Conservation (phyloP, 2,113 vertebrate species). For the Gnathonemus echidnorhynchus region DNA sequence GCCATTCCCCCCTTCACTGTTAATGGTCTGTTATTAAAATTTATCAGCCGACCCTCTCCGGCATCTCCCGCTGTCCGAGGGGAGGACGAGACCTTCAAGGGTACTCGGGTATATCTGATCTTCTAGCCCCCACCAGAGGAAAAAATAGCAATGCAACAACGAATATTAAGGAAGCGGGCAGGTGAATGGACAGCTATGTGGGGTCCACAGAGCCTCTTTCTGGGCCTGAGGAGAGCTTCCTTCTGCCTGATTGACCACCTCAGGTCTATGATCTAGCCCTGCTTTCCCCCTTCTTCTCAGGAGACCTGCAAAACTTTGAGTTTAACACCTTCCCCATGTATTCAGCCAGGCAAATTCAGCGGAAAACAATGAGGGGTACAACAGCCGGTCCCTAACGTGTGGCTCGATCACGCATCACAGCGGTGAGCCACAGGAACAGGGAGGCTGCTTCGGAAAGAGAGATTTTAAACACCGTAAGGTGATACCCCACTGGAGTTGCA, state of each 20-base stretch:
- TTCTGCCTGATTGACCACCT: not conserved
- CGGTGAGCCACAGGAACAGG: not conserved
- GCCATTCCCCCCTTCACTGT: not conserved
- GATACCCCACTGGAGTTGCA: not conserved
- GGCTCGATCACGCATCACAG: not conserved
- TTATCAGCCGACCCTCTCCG: not conserved
- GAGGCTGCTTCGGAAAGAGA: not conserved
- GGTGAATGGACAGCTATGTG: not conserved
- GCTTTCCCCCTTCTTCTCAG: not conserved
- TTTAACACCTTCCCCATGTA: not conserved
- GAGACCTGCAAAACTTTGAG: not conserved
- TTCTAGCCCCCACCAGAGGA: not conserved
- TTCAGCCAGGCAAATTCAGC: not conserved
- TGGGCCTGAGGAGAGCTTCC: not conserved
- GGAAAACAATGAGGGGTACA: not conserved
- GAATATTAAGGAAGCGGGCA: not conserved
- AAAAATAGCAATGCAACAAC: not conserved
- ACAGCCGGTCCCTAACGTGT: not conserved
- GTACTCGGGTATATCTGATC: not conserved
- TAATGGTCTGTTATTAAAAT: constrained; percentile 12
- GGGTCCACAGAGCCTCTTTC: not conserved
- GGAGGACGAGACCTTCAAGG: not conserved
- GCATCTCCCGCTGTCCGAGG: not conserved
- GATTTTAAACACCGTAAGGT: not conserved
- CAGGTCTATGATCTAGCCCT: not conserved